Conservation (phyloP, 2,797 vertebrate species). For the Apodemus agrarius region DNA sequence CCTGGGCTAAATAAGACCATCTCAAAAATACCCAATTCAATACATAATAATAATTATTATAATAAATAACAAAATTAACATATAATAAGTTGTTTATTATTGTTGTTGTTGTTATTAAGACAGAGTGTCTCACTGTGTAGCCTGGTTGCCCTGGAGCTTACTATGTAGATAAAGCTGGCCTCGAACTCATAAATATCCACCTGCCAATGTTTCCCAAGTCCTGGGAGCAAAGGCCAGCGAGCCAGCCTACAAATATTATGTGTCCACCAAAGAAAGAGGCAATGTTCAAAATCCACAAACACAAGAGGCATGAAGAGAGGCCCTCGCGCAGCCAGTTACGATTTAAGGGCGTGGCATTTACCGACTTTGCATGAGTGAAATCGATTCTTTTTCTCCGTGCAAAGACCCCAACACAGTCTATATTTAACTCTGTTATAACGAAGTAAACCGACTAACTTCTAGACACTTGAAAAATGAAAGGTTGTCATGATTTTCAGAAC, state of each 20-base stretch:
- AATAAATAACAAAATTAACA: not conserved
- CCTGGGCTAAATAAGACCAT: not conserved
- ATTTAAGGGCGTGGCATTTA: not conserved
- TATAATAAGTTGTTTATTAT: not conserved
- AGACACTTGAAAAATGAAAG: conserved; percentile 47
- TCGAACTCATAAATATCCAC: not conserved
- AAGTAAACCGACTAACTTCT: not conserved
- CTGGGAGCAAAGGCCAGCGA: not conserved
- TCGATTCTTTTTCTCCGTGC: not conserved
- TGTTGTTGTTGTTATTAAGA: too few species aligned
- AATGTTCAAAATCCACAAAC: conserved; percentile 34
- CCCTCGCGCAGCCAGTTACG: not conserved
- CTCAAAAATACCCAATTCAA: not conserved
- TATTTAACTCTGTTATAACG: conserved; percentile 37
- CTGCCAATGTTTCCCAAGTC: not conserved
- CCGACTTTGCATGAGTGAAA: conserved; percentile 9
- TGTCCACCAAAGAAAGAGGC: conserved; percentile 4
- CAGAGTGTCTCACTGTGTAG: not conserved
- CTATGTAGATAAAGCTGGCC: not conserved
- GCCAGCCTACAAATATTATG: not conserved
- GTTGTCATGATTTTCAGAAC: conserved; percentile 23
- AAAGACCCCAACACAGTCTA: conserved; percentile 6
- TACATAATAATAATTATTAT: not conserved
- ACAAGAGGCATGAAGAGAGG: not conserved
- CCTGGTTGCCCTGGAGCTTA: not conserved